A percentile compares a stretch with the other conserved stretches of the same genome.
Conservation (phyloP, 2,113 vertebrate genomes). For the Plectropomus leopardus region DNA sequence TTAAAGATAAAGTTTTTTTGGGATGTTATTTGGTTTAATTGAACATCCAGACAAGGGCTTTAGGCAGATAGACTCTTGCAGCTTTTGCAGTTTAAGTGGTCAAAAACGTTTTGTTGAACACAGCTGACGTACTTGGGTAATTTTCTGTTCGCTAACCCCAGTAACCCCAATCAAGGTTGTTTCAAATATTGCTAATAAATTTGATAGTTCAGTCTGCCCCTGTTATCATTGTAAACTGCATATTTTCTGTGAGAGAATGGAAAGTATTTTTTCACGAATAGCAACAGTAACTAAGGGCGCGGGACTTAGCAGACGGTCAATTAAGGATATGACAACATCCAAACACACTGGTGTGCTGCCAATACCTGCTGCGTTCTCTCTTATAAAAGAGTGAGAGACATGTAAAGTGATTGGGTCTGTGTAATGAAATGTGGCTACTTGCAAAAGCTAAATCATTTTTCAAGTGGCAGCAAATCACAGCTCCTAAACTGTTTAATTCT, state of each 20-base stretch:
- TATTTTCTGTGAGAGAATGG: not conserved
- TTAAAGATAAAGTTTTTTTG: too few relatives aligned
- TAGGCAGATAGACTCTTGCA: not conserved
- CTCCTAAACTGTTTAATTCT: not conserved
- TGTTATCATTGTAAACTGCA: not conserved
- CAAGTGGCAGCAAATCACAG: slow-evolving; percentile 2
- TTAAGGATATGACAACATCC: too few relatives aligned
- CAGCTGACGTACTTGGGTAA: not conserved
- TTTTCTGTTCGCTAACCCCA: not conserved
- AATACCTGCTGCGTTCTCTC: not conserved
- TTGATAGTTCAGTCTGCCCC: not conserved
- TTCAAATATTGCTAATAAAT: not conserved
- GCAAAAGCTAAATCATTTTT: not conserved
- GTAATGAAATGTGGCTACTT: not conserved
- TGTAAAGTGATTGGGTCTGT: not conserved
- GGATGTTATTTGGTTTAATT: too few relatives aligned
- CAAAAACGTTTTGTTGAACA: not conserved
- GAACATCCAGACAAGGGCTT: too few relatives aligned
- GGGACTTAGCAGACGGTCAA: not conserved
- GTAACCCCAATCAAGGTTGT: not conserved
- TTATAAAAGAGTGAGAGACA: not conserved
- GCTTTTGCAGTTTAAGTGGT: not conserved
- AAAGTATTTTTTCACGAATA: not conserved
- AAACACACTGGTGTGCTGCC: not conserved
- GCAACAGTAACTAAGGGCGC: not conserved